These are phyloP conservation scores for Oscheius sp. DNA, from an alignment of 2,888 invertebrate species.

Conservation along the genomic window DNA sequence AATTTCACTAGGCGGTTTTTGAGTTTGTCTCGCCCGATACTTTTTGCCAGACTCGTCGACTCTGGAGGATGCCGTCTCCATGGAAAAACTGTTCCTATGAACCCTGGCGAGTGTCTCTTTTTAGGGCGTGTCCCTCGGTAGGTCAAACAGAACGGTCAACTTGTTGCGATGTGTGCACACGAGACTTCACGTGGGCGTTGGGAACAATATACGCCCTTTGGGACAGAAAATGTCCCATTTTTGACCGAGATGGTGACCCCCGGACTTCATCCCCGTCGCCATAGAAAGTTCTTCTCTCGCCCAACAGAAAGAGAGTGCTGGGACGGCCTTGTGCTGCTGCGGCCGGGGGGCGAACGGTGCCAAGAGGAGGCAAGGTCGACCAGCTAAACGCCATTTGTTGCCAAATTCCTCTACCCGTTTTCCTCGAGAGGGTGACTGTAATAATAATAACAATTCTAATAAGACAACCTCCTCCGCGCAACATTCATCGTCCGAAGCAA, in stretches of 20 bases:
- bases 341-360: slow-evolving; percentile 28
- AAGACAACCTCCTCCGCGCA: too few species aligned
- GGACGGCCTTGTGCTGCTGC: slow-evolving; percentile 24
- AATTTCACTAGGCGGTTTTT: background rate
- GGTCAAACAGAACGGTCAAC: slow-evolving; percentile 29
- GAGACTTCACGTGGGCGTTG: slow-evolving; percentile 19
- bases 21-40: background rate
- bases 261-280: background rate
- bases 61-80: background rate
- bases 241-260: background rate
- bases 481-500: too few species aligned
- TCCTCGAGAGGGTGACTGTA: too few species aligned
- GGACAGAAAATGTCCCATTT: background rate
- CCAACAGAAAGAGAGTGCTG: background rate
- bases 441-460: too few species aligned
- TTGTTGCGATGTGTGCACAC: slow-evolving; percentile 20
- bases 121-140: slow-evolving; percentile 18
- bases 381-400: slow-evolving; percentile 35
- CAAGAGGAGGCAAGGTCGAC: slow-evolving; percentile 36
- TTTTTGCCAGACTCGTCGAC: background rate
- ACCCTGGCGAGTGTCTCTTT: background rate
- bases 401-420: slow-evolving; percentile 12
- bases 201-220: slow-evolving; percentile 10
- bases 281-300: background rate
- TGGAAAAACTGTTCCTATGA: background rate